A percentile compares a stretch with the other conserved stretches of the same genome.
Evolutionary conservation across 2,797 vertebrate genomes (phyloP).

Genomic region (Picus viridis): DNA sequence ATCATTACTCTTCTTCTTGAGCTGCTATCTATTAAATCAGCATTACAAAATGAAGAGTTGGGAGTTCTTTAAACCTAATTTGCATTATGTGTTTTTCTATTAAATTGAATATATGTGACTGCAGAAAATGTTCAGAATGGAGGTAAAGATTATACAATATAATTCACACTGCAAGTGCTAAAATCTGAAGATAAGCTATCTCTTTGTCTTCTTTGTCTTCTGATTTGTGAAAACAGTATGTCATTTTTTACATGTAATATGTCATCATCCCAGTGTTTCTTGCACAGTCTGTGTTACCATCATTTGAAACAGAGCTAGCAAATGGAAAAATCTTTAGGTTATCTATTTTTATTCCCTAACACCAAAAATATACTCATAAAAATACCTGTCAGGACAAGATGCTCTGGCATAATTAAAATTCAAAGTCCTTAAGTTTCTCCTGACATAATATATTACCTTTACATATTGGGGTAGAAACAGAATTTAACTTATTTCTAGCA

Average conservation of each 20-base stretch:
- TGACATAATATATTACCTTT: constrained; percentile 7
- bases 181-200: constrained; percentile 34
- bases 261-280: neutral
- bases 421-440: neutral
- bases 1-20: neutral
- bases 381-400: neutral
- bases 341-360: neutral
- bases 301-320: neutral
- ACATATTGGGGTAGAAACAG: neutral
- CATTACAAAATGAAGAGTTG: constrained; percentile 27
- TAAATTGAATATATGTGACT: constrained; percentile 44
- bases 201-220: constrained; percentile 16
- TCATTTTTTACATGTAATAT: constrained; percentile 23
- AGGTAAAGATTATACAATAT: constrained; percentile 3
- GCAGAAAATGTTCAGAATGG: constrained; percentile 2
- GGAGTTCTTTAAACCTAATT: constrained; percentile 41
- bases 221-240: constrained; percentile 45
- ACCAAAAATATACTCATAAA: constrained; percentile 11
- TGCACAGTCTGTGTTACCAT: neutral
- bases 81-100: neutral
- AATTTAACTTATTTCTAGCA: neutral
- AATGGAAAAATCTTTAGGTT: constrained; percentile 1
- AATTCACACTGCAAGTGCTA: constrained; percentile 21
- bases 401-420: constrained; percentile 1
- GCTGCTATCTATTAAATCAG: constrained; percentile 37